Base-by-base conservation (phyloP, 64 coral and sea anemone genomes). In the Montipora foliosa region DNA sequence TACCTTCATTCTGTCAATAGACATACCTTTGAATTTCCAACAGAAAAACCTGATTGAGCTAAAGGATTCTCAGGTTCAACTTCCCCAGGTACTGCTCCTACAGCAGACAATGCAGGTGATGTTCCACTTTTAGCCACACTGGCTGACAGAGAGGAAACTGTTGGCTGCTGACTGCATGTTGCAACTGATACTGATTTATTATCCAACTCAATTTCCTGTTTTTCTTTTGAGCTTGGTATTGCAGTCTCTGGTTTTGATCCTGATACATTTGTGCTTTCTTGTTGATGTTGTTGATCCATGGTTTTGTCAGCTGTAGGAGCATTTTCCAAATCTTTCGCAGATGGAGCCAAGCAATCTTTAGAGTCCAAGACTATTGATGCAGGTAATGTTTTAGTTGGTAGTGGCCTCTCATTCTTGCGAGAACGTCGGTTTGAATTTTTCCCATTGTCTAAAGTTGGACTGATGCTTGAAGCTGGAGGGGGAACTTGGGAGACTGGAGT, bases 401-500 rank as follows among this genome's bases (percentile, higher is more conserved):
- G 80, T 16, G 93, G 87, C 55, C 88, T 90, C 47, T 90, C 93
- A 25, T 80, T 90, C 73, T 95, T 95, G 13, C 93, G 66, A 8
- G 60, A 78, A 64, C 93, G 89, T 58, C 59, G 90, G 79, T 70
- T 95, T 90, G 64, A 77, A 29, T 85, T 88, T 71, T 90, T 95
- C 24, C 13, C 51, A 71, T 11, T 90, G 1, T 90, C 88, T 25
- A 87, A 79, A 8, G 88, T 46, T 5, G 88, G 79, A 68, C 93
- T 94, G 15, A 71, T 22, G 44, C 78, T 83, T 3, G 64, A 15
- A 15, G 81, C 7, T 49, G 79, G 45, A 90, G 66, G 79, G 5
- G 70, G 60, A 5, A 8, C 80, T 69, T 75, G 37, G 24, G 72
- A 20, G 79, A 19, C 29, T 8, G 73, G 24, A 13, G 74, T 58